Percentiles rank a stretch among this genome's conserved stretches.
phyloP scores from a whole-genome alignment of 1,140 invertebrate species.

The Coptotermes formosanus region DNA sequence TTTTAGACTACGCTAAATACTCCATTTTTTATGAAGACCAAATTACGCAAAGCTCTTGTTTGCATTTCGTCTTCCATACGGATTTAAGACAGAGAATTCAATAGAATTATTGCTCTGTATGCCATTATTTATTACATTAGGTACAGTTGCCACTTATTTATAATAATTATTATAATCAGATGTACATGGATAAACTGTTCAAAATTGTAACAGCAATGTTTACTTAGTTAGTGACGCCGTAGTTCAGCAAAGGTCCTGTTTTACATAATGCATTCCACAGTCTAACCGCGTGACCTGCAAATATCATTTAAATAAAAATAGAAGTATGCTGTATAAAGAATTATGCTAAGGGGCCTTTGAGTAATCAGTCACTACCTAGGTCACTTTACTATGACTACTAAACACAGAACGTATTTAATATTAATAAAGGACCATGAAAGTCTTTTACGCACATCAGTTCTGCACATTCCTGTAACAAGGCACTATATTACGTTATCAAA shows the following conservation, averaged over 20 bases:
- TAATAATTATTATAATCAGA: no score
- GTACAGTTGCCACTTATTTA: no score
- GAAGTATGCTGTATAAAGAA: background rate
- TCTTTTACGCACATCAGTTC: background rate
- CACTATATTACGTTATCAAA: background rate
- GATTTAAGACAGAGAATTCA: no score
- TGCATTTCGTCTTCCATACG: no score
- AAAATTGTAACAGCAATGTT: no score
- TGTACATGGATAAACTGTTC: no score
- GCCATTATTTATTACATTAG: no score
- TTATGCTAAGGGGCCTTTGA: background rate
- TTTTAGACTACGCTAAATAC: no score
- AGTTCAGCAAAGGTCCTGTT: background rate
- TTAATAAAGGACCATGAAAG: background rate
- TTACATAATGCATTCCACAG: background rate
- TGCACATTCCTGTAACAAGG: background rate
- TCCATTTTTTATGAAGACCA: no score
- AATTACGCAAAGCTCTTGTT: no score
- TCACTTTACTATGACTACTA: background rate
- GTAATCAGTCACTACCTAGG: background rate
- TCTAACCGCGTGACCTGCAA: background rate
- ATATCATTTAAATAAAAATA: background rate
- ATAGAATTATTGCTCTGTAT: no score
- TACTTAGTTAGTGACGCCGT: no score
- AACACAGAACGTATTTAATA: background rate